Percentiles rank a stretch among this genome's conserved stretches.
phyloP scores from a whole-genome alignment of 2,888 invertebrate genomes.

The Choreutis nemorana region DNA sequence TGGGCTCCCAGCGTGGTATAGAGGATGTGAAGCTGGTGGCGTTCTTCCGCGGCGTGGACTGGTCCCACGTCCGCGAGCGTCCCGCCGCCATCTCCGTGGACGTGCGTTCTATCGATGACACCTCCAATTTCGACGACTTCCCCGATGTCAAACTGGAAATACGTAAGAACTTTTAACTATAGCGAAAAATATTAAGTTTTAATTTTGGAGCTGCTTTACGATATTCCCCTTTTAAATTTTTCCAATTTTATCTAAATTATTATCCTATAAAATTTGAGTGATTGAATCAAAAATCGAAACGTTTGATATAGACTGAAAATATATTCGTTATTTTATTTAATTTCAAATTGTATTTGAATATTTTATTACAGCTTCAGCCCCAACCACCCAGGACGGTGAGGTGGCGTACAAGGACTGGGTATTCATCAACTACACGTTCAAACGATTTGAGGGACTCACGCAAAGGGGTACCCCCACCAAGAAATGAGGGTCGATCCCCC shows the following conservation, averaged over 20 bases:
- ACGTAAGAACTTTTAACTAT: conserved; percentile 76
- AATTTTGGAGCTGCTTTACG: too few relatives aligned
- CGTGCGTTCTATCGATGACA: conserved; percentile 98
- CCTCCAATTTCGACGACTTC: conserved; percentile 99
- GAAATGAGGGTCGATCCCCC: conserved; percentile 70
- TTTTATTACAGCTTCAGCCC: conserved; percentile 77
- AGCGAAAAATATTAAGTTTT: too few relatives aligned
- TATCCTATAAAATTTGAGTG: too few relatives aligned
- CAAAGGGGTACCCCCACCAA: conserved; percentile 86
- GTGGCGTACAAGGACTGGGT: conserved; percentile 98
- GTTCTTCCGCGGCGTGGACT: conserved; percentile 98
- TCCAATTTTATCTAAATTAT: too few relatives aligned
- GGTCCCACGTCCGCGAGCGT: conserved; percentile 98
- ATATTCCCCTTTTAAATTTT: too few relatives aligned
- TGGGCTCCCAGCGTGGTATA: conserved; percentile 89
- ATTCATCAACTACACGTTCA: conserved; percentile 99
- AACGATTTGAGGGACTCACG: conserved; percentile 97
- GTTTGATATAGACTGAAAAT: too few relatives aligned
- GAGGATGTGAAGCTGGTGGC: conserved; percentile 92
- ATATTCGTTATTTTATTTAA: neutral
- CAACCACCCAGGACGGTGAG: conserved; percentile 89
- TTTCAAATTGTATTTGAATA: neutral
- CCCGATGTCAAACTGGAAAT: conserved; percentile 98
- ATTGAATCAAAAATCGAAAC: too few relatives aligned
- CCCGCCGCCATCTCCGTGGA: conserved; percentile 98